Percentiles rank a stretch among this genome's conserved stretches.
These are phyloP conservation scores for Drosophila parabipectinata DNA, from an alignment of 1,140 invertebrate species.

Conservation along the genomic window DNA sequence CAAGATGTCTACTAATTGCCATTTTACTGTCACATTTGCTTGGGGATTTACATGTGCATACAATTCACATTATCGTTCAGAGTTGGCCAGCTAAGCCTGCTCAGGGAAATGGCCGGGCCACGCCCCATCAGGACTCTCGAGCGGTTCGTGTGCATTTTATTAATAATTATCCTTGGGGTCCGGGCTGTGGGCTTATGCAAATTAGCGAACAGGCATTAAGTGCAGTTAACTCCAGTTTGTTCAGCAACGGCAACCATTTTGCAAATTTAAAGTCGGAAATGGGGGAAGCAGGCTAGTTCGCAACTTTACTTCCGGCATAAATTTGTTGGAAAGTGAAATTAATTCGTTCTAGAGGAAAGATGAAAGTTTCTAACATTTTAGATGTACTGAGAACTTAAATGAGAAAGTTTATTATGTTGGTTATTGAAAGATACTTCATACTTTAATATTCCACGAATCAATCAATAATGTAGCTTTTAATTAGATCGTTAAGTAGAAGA, in stretches of 20 bases:
- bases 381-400: slow-evolving; percentile 5
- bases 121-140: slow-evolving; percentile 38
- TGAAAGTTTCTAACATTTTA: slow-evolving; percentile 20
- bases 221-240: slow-evolving; percentile 50
- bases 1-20: slow-evolving; percentile 73
- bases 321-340: slow-evolving; percentile 45
- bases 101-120: slow-evolving; percentile 15
- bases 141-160: slow-evolving; percentile 66
- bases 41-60: slow-evolving; percentile 75
- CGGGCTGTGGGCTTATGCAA: slow-evolving; percentile 58
- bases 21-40: slow-evolving; percentile 75
- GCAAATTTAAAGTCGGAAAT: slow-evolving; percentile 18
- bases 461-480: background rate
- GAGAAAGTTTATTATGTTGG: slow-evolving; percentile 28
- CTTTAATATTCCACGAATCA: background rate
- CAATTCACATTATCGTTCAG: slow-evolving; percentile 65
- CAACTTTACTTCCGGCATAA: slow-evolving; percentile 43
- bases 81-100: slow-evolving; percentile 53
- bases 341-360: slow-evolving; percentile 13
- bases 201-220: slow-evolving; percentile 56
- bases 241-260: slow-evolving; percentile 33
- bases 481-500: background rate
- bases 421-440: background rate
- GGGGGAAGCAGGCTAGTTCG: slow-evolving; percentile 20
- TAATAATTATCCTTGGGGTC: slow-evolving; percentile 59